Evolutionary conservation across 2,888 invertebrate species (phyloP), one percentile per base, ranked within the genome.

Genomic region (Diplazon laetatorius): DNA sequence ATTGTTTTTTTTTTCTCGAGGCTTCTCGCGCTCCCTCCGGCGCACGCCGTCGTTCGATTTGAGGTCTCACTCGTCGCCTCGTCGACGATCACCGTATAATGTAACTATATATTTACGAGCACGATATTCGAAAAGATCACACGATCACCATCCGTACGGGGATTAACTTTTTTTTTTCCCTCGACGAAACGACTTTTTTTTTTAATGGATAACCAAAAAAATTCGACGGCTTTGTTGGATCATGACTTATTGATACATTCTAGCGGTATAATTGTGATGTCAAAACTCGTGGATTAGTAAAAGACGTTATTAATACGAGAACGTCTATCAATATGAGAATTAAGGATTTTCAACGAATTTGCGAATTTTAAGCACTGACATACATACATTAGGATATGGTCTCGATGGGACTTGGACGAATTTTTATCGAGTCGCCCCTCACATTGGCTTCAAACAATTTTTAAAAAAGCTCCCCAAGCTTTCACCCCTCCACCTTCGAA

Each of bases 1-100:
- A 50, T 25, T 9, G 46, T 6, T 14, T n/a, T n/a, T n/a, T n/a
- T n/a, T n/a, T n/a, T n/a, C n/a, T n/a, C n/a, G n/a, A 57, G 63
- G 52, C 35, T 42, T 59, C 69, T 69, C 73, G 69, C 69, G 63
- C 63, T 63, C 63, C 55, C 46, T 48, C 75, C 52, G 63, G 75
- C 81, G 59, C n/a, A n/a, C 35, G 70, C 69, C 46, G 68, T 78
- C 65, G 69, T 50, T 71, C 78, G 75, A 72, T 76, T 76, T 80
- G 76, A 78, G 78, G 71, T 78, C 80, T 80, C 71, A 78, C 74
- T 80, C 72, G 63, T 25, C 55, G 30, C 30, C 30, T 30, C 30
- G 30, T 30, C n/a, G n/a, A 44, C 44, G 60, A 75, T 60, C 74
- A n/a, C 74, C 70, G 55, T 63, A 71, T 65, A 44, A 68, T 73